phyloP scores from a whole-genome alignment of 2,888 invertebrate species.

The Ectemnius cavifrons region DNA sequence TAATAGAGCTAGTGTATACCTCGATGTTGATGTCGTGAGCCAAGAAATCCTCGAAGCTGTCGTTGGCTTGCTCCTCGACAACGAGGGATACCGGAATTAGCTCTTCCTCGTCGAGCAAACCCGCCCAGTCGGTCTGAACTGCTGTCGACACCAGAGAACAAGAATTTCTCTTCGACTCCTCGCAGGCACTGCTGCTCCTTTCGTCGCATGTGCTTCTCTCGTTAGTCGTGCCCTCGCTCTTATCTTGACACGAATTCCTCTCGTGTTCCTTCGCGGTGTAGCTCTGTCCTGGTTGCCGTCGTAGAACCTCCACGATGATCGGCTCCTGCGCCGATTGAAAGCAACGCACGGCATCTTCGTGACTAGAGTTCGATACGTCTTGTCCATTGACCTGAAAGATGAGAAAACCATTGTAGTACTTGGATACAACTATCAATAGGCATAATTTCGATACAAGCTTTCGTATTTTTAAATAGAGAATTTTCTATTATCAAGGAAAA shows the following conservation, averaged over 20 bases:
- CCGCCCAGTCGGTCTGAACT: slow-evolving; percentile 80
- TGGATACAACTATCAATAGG: not conserved
- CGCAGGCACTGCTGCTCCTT: slow-evolving; percentile 12
- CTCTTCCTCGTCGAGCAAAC: slow-evolving; percentile 72
- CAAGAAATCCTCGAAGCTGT: slow-evolving; percentile 80
- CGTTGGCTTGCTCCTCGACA: slow-evolving; percentile 73
- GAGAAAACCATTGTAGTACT: slow-evolving; percentile 50
- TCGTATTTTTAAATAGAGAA: too few relatives aligned
- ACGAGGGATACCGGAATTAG: slow-evolving; percentile 63
- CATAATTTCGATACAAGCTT: not conserved
- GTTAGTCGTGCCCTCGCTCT: slow-evolving; percentile 46
- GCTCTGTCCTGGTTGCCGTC: slow-evolving; percentile 73
- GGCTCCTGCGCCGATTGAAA: slow-evolving; percentile 82
- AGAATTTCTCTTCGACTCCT: slow-evolving; percentile 43
- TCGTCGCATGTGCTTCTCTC: slow-evolving; percentile 9
- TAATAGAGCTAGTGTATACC: slow-evolving; percentile 71
- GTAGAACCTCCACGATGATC: slow-evolving; percentile 81
- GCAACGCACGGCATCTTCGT: slow-evolving; percentile 82
- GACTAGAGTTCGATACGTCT: slow-evolving; percentile 82
- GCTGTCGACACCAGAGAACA: slow-evolving; percentile 76
- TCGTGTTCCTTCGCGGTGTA: slow-evolving; percentile 14
- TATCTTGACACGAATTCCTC: slow-evolving; percentile 31
- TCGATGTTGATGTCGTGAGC: slow-evolving; percentile 82
- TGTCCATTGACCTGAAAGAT: slow-evolving; percentile 80
- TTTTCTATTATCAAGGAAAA: too few relatives aligned